These are phyloP conservation scores for Drosophila silvestris DNA, from an alignment of 2,888 invertebrate genomes.

Conservation along the genomic window DNA sequence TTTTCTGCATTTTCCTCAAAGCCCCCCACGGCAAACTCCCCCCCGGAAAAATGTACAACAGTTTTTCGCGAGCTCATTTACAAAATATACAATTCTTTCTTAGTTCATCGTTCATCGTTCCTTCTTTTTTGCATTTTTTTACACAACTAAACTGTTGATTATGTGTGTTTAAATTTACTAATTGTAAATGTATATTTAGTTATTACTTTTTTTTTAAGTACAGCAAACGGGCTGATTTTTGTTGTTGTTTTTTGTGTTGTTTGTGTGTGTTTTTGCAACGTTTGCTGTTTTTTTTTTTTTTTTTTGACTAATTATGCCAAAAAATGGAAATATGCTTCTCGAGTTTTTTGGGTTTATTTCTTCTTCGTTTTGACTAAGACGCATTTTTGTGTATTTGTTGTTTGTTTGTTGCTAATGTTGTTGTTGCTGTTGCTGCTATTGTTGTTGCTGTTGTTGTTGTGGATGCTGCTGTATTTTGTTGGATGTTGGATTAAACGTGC, in stretches of 20 bases:
- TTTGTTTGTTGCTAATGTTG: conserved; percentile 29
- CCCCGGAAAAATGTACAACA: conserved; percentile 30
- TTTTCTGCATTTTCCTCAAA: conserved; percentile 1
- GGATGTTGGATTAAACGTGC: conserved; percentile 58
- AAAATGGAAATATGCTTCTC: conserved; percentile 32
- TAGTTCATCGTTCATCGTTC: conserved; percentile 5
- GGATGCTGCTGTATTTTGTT: conserved; percentile 16
- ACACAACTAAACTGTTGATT: conserved; percentile 66
- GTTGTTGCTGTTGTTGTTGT: conserved; percentile 19
- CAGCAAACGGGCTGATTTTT: conserved; percentile 37
- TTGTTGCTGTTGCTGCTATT: conserved; percentile 33
- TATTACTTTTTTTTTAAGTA: conserved; percentile 27
- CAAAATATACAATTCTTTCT: conserved; percentile 38
- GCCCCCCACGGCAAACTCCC: background rate
- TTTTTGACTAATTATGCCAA: conserved; percentile 49
- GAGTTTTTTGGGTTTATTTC: conserved; percentile 23
- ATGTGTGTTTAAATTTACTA: conserved; percentile 71
- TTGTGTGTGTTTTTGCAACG: background rate
- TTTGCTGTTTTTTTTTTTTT: conserved; percentile 24
- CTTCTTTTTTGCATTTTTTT: conserved; percentile 27
- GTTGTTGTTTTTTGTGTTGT: conserved; percentile 8
- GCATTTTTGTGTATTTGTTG: conserved; percentile 21
- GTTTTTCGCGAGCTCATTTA: conserved; percentile 49
- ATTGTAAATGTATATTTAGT: conserved; percentile 50
- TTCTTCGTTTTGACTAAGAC: conserved; percentile 59